phyloP scores from a whole-genome alignment of 2,797 vertebrate genomes.

The Notoglanidium macrostoma region DNA sequence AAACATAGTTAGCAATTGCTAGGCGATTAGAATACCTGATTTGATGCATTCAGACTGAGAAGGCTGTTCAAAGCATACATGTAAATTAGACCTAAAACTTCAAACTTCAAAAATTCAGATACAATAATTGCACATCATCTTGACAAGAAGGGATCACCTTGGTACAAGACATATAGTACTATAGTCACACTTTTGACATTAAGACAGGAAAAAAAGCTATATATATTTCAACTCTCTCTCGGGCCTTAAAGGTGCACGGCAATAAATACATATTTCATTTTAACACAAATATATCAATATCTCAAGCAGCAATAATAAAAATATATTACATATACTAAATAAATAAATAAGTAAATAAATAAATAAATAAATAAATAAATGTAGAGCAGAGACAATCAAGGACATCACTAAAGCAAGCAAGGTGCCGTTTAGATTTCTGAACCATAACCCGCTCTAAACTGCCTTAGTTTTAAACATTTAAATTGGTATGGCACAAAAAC shows the following conservation, averaged over 20 bases:
- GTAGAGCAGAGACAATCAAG: constrained; percentile 13
- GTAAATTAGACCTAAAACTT: not conserved
- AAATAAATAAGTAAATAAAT: constrained; percentile 48
- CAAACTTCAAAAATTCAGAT: constrained; percentile 28
- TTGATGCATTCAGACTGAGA: not conserved
- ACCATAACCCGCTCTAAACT: not conserved
- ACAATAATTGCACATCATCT: constrained; percentile 51
- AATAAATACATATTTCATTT: constrained; percentile 50
- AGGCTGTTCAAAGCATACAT: not conserved
- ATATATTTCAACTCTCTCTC: not conserved
- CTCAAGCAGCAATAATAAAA: constrained; percentile 29
- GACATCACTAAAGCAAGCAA: constrained; percentile 35
- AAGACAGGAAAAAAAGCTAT: constrained; percentile 21
- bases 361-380: constrained; percentile 18
- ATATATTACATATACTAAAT: constrained; percentile 31
- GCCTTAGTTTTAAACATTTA: not conserved
- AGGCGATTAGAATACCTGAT: not conserved
- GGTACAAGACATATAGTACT: constrained; percentile 63
- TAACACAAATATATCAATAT: constrained; percentile 49
- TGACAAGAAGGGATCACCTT: constrained; percentile 42
- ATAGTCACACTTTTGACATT: constrained; percentile 52
- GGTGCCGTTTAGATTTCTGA: constrained; percentile 12
- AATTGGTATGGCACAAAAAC: not conserved
- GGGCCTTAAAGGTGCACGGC: constrained; percentile 32
- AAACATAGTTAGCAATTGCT: not conserved